phyloP scores from a whole-genome alignment of 2,113 vertebrate genomes.

The Elephas maximus region DNA sequence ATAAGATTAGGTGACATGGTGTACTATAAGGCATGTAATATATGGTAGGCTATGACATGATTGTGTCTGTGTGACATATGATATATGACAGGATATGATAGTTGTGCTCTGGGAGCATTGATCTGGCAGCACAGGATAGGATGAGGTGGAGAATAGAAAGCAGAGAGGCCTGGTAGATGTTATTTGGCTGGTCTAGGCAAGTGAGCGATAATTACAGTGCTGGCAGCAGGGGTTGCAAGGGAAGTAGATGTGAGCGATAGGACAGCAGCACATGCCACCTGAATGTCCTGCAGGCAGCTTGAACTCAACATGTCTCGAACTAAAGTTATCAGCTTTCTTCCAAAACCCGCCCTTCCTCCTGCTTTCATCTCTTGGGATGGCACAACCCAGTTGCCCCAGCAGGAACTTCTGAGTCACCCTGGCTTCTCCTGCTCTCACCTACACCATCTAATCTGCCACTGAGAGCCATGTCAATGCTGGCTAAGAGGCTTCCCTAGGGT shows the following conservation, averaged over 20 bases:
- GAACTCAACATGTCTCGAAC: background rate
- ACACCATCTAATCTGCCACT: background rate
- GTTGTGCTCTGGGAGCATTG: background rate
- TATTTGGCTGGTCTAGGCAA: background rate
- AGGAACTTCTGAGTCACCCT: background rate
- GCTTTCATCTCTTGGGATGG: background rate
- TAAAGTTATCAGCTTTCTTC: background rate
- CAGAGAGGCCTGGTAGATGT: background rate
- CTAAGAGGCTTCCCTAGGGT: background rate
- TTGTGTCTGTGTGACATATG: background rate
- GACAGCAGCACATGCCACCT: background rate
- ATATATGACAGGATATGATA: background rate
- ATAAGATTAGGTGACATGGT: background rate
- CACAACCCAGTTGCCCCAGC: background rate
- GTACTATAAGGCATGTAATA: background rate
- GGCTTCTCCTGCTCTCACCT: background rate
- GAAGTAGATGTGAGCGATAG: background rate
- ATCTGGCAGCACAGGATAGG: background rate
- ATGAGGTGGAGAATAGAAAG: background rate
- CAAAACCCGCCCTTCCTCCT: background rate
- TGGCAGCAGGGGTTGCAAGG: background rate
- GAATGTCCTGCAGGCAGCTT: conserved; percentile 22
- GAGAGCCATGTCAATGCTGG: background rate
- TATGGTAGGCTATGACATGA: background rate
- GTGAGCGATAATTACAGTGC: background rate